Evolutionary conservation across 2,113 vertebrate species (phyloP).

Genomic region (Stercorarius parasiticus): DNA sequence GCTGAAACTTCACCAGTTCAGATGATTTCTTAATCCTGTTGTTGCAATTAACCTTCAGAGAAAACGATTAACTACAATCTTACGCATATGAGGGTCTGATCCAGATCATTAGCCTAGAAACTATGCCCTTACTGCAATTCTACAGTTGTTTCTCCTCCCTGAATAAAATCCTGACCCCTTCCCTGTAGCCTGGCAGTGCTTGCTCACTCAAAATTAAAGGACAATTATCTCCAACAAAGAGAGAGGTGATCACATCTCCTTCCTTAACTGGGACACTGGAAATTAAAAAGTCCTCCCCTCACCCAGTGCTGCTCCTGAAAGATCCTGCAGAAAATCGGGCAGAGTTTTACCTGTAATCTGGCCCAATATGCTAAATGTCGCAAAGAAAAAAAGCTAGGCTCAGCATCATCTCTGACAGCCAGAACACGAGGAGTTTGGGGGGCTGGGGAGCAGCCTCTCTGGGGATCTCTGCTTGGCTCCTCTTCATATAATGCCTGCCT

Average conservation of each 20-base stretch:
- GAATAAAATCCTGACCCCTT: background rate
- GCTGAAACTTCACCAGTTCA: background rate
- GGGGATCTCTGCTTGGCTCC: background rate
- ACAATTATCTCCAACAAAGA: background rate
- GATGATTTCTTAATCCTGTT: background rate
- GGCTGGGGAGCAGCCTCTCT: background rate
- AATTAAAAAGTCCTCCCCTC: background rate
- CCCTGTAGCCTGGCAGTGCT: background rate
- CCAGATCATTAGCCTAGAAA: conserved; percentile 20
- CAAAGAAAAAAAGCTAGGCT: background rate
- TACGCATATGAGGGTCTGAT: background rate
- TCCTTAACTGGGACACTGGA: background rate
- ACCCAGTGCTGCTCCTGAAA: background rate
- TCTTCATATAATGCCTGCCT: background rate
- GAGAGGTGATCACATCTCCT: background rate
- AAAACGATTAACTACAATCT: background rate
- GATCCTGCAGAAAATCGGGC: background rate
- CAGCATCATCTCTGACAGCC: background rate
- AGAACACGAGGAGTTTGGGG: background rate
- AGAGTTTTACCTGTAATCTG: background rate
- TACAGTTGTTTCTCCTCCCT: background rate
- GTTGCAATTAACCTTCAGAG: background rate
- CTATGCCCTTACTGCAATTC: background rate
- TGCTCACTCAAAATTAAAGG: conserved; percentile 19
- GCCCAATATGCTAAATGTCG: background rate